Base-by-base conservation (phyloP, 2,797 vertebrate genomes). In the Cyclura pinguis region DNA sequence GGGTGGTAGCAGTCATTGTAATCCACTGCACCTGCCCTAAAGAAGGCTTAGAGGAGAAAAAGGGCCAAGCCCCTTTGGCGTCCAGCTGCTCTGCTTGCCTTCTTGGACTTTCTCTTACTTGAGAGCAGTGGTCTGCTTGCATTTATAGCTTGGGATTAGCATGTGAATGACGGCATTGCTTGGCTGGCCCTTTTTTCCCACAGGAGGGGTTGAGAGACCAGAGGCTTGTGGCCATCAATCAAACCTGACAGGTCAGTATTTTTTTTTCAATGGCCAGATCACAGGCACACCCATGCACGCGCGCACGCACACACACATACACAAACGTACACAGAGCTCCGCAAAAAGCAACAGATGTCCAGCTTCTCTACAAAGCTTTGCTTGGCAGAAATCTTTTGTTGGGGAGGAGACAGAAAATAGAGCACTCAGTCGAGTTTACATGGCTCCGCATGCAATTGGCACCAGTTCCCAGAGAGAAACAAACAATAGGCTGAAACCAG, bases 81-180 rank as follows among this genome's bases (percentile, higher is more conserved):
- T 80, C 0, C 9, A 62, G 84, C 80, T 35, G 13, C 89, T 95
- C 4, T 42, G n/a, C 83, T 88, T 87, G 85, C 84, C 52, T 13
- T 69, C 32, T 0, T 35, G 87, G 81, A 96, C 96, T 95, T 97
- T 96, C 95, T 92, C 97, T 94, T 94, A 92, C 94, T 96, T 96
- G 95, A 83, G 90, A 82, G 69, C 96, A 6, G 92, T 81, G 91
- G 84, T 86, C 80, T 86, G 35, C 94, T 93, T 59, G 74, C 98
- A 98, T 98, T 98, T 98, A 98, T 98, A 98, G 91, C 80, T 92
- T 95, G 14, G 86, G 94, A 98, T 98, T 98, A 98, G 97, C 98
- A 98, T 98, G 96, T 98, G 98, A 98, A 98, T 98, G 95, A 95
- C 83, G 82, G 78, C 94, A 95, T 93, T 95, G 97, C 97, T 98